phyloP scores from a whole-genome alignment of 1,140 invertebrate genomes.

The Ganaspis sp. region DNA sequence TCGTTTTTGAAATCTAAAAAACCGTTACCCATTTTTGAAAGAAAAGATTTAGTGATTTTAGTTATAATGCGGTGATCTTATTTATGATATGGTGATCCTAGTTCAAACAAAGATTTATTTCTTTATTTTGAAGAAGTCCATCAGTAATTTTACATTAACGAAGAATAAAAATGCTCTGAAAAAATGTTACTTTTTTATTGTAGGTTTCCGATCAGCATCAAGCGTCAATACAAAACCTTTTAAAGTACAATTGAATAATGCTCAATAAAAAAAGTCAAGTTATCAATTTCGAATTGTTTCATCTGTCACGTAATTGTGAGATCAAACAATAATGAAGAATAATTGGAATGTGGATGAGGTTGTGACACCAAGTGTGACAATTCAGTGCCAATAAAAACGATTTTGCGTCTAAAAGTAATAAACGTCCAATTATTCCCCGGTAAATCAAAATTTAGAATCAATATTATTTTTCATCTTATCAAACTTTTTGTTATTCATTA shows the following conservation, averaged over 20 bases:
- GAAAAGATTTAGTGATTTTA: too few relatives aligned
- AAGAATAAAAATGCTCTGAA: not conserved
- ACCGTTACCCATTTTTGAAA: too few relatives aligned
- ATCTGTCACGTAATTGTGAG: not conserved
- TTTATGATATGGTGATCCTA: too few relatives aligned
- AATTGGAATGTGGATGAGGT: not conserved
- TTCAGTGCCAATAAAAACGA: not conserved
- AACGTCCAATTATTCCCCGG: not conserved
- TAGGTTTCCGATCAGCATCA: not conserved
- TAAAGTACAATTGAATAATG: not conserved
- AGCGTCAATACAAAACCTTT: not conserved
- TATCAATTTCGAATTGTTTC: not conserved
- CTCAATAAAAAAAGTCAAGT: not conserved
- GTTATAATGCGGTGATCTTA: too few relatives aligned
- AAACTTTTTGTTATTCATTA: not conserved
- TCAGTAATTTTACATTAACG: too few relatives aligned
- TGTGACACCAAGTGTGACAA: not conserved
- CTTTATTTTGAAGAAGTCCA: too few relatives aligned
- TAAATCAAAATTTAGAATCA: not conserved
- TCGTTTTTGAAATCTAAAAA: too few relatives aligned
- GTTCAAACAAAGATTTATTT: too few relatives aligned
- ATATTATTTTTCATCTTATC: too few relatives aligned
- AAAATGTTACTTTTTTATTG: not conserved
- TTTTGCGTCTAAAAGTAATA: slow-evolving; percentile 1
- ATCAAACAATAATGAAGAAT: slow-evolving; percentile 4